phyloP scores from a whole-genome alignment of 1,140 invertebrate species.

The Heterodera schachtii region DNA sequence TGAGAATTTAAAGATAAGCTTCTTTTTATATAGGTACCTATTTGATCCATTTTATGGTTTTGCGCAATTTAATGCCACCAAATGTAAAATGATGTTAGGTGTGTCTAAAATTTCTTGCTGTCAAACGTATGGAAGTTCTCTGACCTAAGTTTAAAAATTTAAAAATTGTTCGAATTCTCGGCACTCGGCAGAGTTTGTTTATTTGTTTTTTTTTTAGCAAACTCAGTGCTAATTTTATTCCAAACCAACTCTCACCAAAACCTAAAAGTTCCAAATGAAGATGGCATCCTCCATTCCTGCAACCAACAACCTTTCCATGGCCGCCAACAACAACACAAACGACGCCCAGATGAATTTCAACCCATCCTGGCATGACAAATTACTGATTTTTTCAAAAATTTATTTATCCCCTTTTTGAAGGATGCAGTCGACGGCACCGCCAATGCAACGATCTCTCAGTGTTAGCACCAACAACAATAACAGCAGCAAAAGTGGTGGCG shows the following conservation, averaged over 20 bases:
- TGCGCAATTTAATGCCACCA: no score
- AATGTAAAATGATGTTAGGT: no score
- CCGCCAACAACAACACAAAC: slow-evolving; percentile 12
- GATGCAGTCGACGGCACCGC: slow-evolving; percentile 25
- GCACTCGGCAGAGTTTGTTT: no score
- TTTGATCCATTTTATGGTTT: no score
- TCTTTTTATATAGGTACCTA: no score
- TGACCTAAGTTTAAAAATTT: no score
- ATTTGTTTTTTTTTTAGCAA: no score
- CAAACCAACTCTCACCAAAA: not conserved
- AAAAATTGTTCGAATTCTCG: no score
- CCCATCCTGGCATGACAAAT: slow-evolving; percentile 27
- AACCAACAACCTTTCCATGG: slow-evolving; percentile 14
- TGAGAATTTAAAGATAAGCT: no score
- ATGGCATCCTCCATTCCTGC: slow-evolving; percentile 17
- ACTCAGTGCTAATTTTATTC: not conserved
- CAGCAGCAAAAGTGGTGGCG: no score
- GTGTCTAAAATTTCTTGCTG: no score
- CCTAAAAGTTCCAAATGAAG: not conserved
- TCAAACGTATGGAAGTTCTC: no score
- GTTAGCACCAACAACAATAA: slow-evolving; percentile 17
- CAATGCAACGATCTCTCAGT: slow-evolving; percentile 16
- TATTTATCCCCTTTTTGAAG: not conserved
- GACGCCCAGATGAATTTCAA: slow-evolving; percentile 36
- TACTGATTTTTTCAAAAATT: not conserved